Evolutionary conservation across 2,113 vertebrate genomes (phyloP).

Genomic region (Boleophthalmus pectinirostris): DNA sequence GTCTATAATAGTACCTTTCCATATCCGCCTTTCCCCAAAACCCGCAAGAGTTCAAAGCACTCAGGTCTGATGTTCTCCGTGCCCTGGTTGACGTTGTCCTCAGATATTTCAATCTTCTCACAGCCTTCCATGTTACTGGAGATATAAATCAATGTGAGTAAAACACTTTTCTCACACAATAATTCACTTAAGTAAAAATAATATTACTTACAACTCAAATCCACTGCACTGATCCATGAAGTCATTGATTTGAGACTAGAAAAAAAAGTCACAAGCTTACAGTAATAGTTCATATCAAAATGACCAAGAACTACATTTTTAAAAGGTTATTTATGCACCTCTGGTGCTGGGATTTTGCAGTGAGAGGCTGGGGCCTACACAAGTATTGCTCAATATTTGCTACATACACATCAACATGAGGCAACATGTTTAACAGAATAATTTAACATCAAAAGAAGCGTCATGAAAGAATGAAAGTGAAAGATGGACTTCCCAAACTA

Average conservation of each 20-base stretch:
- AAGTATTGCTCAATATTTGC: slow-evolving; percentile 23
- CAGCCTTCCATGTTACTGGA: slow-evolving; percentile 96
- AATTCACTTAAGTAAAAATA: background rate
- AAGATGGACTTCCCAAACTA: background rate
- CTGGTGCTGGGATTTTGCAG: background rate
- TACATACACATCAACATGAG: slow-evolving; percentile 12
- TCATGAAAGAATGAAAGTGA: background rate
- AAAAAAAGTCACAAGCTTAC: background rate
- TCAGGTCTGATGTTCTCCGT: slow-evolving; percentile 97
- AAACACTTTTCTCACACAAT: background rate
- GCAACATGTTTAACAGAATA: slow-evolving; percentile 11
- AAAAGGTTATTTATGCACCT: background rate
- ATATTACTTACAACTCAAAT: slow-evolving; percentile 72
- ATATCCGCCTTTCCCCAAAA: slow-evolving; percentile 97
- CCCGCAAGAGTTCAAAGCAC: slow-evolving; percentile 95
- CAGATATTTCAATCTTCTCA: slow-evolving; percentile 98
- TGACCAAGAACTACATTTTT: background rate
- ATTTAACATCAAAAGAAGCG: background rate
- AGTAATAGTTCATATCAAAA: background rate
- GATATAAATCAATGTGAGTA: slow-evolving; percentile 11
- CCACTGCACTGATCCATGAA: slow-evolving; percentile 76
- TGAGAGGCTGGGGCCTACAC: background rate
- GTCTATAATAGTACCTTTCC: slow-evolving; percentile 86
- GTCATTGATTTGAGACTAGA: slow-evolving; percentile 60
- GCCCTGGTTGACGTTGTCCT: slow-evolving; percentile 97